Base-by-base conservation (phyloP, 2,888 invertebrate genomes). In the Craniophora ligustri region DNA sequence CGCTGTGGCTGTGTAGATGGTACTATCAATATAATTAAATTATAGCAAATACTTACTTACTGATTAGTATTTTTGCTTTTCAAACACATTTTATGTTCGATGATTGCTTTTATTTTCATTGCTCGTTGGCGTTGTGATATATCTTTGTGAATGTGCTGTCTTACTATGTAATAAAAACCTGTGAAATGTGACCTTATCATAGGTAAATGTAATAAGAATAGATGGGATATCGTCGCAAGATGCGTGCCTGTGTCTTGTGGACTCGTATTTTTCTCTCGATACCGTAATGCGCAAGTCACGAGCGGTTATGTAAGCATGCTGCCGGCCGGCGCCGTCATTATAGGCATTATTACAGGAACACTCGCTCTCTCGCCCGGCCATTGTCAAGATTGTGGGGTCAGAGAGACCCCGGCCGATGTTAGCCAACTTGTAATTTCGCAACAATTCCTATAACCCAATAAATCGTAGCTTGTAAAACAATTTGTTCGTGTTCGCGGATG, bases 381-480 rank as follows among this genome's bases (percentile, higher is more conserved):
- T 92, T 92, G 93, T 92, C 92, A 92, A 93, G 92, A 92, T 93
- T 92, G 91, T 87, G 89, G 91, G 92, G 92, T 92, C 92, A 92
- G 89, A 72, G 68, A 75, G 84, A 84, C 84, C 86, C 80, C 35
- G 57, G 48, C 66, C 75, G 79, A 82, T 79, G 85, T 84, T 86
- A 82, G 82, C 85, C 80, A 88, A 84, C 87, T 86, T 85, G 87
- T 90, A 92, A 92, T 92, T 92, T 92, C 81, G 87, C 89, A 84
- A 80, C 76, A 73, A 86, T 88, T 86, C 88, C 86, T 88, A 87
- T 89, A 88, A 87, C 86, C 88, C 88, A 84, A 90, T 89, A 91
- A 90, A 89, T 89, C 84, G 82, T 78, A 81, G 81, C 84, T 88
- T 85, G 88, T 87, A 88, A 90, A 91, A 90, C 89, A 90, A 90